Conservation (phyloP, 2,888 invertebrate genomes). For the Flexamia atlantica region DNA sequence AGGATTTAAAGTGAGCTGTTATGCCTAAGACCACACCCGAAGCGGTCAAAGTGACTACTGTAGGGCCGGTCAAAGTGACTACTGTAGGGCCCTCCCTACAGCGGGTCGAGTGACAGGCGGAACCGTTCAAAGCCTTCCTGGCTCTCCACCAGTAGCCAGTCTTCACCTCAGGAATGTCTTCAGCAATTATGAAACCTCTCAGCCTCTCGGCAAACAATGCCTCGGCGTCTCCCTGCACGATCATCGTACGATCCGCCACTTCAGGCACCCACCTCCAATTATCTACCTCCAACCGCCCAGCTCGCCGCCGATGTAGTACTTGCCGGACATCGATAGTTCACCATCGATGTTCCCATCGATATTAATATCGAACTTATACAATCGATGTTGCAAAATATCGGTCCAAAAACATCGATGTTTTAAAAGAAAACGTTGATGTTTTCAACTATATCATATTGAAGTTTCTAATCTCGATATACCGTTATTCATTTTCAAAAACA, state of each 20-base stretch:
- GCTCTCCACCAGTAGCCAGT: conserved; percentile 34
- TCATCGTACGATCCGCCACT: neutral
- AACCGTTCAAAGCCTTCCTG: neutral
- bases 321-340: too few species aligned
- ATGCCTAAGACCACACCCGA: neutral
- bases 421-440: too few species aligned
- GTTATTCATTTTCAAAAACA: too few species aligned
- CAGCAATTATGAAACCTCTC: conserved; percentile 44
- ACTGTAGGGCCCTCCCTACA: too few species aligned
- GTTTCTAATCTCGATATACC: too few species aligned
- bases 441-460: too few species aligned
- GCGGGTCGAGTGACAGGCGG: conserved; percentile 12
- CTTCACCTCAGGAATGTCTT: conserved; percentile 33
- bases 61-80: neutral
- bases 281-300: neutral
- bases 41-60: neutral
- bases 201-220: conserved; percentile 42
- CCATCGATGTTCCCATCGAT: too few species aligned
- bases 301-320: too few species aligned
- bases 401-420: too few species aligned
- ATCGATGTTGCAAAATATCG: too few species aligned
- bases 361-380: too few species aligned
- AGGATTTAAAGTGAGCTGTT: too few species aligned
- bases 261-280: conserved; percentile 19
- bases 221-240: conserved; percentile 1